Percentiles rank a stretch among this genome's conserved stretches.
phyloP scores from a whole-genome alignment of 2,797 vertebrate genomes.

The Poeciliopsis presidionis region DNA sequence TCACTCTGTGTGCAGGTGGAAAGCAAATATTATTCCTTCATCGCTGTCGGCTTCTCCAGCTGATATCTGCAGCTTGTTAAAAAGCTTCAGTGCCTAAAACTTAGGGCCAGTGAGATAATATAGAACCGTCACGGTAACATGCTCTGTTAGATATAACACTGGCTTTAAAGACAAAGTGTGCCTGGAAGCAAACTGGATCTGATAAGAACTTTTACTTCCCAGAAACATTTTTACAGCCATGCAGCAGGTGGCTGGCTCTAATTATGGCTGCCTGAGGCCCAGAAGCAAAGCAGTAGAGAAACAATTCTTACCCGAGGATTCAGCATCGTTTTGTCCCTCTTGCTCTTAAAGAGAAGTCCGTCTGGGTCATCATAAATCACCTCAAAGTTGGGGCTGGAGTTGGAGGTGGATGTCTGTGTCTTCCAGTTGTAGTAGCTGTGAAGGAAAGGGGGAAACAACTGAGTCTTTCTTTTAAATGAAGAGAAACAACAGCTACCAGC shows the following conservation, averaged over 20 bases:
- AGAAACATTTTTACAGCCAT: conserved; percentile 38
- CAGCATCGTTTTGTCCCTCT: conserved; percentile 84
- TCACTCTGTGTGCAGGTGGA: conserved; percentile 66
- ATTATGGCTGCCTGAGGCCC: conserved; percentile 25
- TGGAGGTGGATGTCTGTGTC: conserved; percentile 79
- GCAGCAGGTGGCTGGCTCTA: conserved; percentile 45
- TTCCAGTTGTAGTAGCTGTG: conserved; percentile 92
- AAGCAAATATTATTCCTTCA: conserved; percentile 51
- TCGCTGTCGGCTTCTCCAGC: neutral
- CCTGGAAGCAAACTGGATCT: neutral
- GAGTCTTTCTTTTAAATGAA: neutral
- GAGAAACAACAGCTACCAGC: neutral
- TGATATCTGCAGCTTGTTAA: neutral
- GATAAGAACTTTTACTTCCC: conserved; percentile 11
- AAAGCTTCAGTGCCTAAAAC: neutral
- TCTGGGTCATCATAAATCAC: conserved; percentile 82
- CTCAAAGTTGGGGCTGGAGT: conserved; percentile 85
- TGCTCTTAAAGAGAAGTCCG: conserved; percentile 88
- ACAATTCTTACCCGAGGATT: conserved; percentile 83
- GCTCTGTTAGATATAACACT: conserved; percentile 1
- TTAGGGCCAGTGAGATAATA: neutral
- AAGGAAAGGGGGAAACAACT: conserved; percentile 21
- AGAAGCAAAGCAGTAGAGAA: conserved; percentile 25
- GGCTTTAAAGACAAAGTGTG: neutral
- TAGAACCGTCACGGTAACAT: neutral